Evolutionary conservation across 1,140 invertebrate species (phyloP).

Genomic region (Potamilus streckersoni): DNA sequence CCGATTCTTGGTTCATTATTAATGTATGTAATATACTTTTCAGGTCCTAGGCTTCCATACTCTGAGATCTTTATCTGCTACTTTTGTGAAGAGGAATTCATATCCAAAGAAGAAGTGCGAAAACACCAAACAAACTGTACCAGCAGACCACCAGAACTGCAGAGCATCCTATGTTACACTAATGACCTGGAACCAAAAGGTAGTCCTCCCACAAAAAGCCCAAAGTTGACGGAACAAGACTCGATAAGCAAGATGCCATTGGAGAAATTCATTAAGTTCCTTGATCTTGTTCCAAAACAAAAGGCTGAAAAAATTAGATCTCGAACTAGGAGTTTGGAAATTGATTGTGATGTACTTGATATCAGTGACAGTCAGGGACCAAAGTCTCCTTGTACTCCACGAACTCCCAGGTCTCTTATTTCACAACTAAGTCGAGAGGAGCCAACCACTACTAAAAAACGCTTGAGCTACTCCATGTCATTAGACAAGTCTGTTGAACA

Average conservation of each 20-base stretch:
- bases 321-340: conserved; percentile 35
- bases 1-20: too few relatives aligned
- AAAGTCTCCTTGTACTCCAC: conserved; percentile 49
- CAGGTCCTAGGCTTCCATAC: conserved; percentile 17
- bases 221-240: conserved; percentile 6
- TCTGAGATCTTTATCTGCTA: conserved; percentile 59
- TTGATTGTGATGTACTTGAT: conserved; percentile 55
- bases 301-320: conserved; percentile 46
- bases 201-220: conserved; percentile 30
- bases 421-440: conserved; percentile 59
- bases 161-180: conserved; percentile 14
- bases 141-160: conserved; percentile 36
- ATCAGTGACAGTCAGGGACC: conserved; percentile 45
- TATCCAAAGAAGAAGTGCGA: conserved; percentile 43
- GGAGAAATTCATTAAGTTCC: conserved; percentile 30
- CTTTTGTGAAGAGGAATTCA: conserved; percentile 60
- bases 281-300: conserved; percentile 48
- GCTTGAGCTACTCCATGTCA: conserved; percentile 35
- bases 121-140: conserved; percentile 49
- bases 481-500: conserved; percentile 23
- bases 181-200: conserved; percentile 12
- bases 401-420: conserved; percentile 59
- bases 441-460: conserved; percentile 28
- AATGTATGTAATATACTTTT: neutral
- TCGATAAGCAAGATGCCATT: conserved; percentile 7